These are phyloP conservation scores for Anadara kagoshimensis DNA, from an alignment of 1,140 invertebrate species.

Conservation along the genomic window DNA sequence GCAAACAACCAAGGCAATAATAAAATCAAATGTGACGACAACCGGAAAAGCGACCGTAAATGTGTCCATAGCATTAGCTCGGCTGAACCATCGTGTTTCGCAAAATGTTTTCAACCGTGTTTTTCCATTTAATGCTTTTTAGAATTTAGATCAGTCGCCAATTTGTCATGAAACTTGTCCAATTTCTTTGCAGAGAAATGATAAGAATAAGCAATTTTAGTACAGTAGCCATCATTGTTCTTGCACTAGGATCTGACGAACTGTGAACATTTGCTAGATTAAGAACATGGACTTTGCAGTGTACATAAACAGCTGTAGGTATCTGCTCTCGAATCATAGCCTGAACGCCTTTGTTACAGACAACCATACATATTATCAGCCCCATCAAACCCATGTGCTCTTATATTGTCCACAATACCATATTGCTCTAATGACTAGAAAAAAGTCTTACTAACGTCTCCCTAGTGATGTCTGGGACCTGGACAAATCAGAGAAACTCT, in stretches of 20 bases:
- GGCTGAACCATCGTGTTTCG: slow-evolving; percentile 34
- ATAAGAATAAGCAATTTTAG: slow-evolving; percentile 34
- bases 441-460: slow-evolving; percentile 15
- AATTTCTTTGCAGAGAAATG: slow-evolving; percentile 29
- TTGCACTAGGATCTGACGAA: slow-evolving; percentile 11
- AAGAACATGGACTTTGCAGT: slow-evolving; percentile 36
- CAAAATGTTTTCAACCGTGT: slow-evolving; percentile 25
- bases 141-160: slow-evolving; percentile 6
- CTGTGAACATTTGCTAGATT: slow-evolving; percentile 39
- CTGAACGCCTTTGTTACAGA: slow-evolving; percentile 20
- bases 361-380: slow-evolving; percentile 39
- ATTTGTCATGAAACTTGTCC: slow-evolving; percentile 14
- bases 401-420: slow-evolving; percentile 16
- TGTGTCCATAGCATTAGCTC: slow-evolving; percentile 19
- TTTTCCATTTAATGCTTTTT: slow-evolving; percentile 23
- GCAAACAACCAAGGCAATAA: too few species aligned
- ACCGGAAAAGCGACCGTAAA: slow-evolving; percentile 28
- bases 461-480: slow-evolving; percentile 7
- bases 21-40: too few species aligned
- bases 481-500: slow-evolving; percentile 3
- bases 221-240: slow-evolving; percentile 32
- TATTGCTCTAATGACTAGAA: slow-evolving; percentile 3
- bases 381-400: slow-evolving; percentile 42
- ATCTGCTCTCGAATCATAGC: slow-evolving; percentile 24
- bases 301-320: slow-evolving; percentile 27